phyloP scores from a whole-genome alignment of 2,888 invertebrate genomes.

The Cataglyphis livida region DNA sequence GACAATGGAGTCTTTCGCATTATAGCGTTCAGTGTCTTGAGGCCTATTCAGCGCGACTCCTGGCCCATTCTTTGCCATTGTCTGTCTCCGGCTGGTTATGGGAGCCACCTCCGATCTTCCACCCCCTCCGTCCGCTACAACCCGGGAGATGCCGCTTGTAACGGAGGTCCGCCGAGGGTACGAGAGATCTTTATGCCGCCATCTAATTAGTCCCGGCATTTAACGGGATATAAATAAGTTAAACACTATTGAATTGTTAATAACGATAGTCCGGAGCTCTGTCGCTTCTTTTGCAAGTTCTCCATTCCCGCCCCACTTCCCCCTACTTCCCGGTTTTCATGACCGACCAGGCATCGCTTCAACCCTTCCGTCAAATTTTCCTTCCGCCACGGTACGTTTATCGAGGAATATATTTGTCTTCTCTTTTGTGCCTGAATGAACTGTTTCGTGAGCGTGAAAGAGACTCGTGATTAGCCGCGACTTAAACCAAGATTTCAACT shows the following conservation, averaged over 20 bases:
- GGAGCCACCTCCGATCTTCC: conserved; percentile 76
- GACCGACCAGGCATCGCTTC: conserved; percentile 31
- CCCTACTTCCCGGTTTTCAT: conserved; percentile 31
- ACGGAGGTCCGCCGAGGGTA: conserved; percentile 71
- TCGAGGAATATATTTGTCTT: conserved; percentile 59
- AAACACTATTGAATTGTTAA: conserved; percentile 80
- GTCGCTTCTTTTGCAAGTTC: conserved; percentile 46
- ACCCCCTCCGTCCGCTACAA: conserved; percentile 63
- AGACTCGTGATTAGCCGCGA: not conserved
- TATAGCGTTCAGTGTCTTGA: conserved; percentile 84
- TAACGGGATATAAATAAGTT: conserved; percentile 82
- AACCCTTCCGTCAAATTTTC: conserved; percentile 47
- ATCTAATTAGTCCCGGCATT: conserved; percentile 83
- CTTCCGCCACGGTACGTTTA: conserved; percentile 56
- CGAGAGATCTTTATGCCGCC: conserved; percentile 77
- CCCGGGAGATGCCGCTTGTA: conserved; percentile 71
- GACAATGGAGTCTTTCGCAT: conserved; percentile 84
- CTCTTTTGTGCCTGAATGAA: conserved; percentile 15
- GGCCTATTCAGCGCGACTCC: conserved; percentile 83
- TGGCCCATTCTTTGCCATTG: conserved; percentile 83
- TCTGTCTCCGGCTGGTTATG: conserved; percentile 82
- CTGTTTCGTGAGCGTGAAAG: conserved; percentile 28
- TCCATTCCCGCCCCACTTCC: conserved; percentile 1
- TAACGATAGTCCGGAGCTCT: conserved; percentile 70
- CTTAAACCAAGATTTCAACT: conserved; percentile 13